These are phyloP conservation scores for Corvus moneduloides DNA, from an alignment of 2,113 vertebrate species.

Conservation along the genomic window DNA sequence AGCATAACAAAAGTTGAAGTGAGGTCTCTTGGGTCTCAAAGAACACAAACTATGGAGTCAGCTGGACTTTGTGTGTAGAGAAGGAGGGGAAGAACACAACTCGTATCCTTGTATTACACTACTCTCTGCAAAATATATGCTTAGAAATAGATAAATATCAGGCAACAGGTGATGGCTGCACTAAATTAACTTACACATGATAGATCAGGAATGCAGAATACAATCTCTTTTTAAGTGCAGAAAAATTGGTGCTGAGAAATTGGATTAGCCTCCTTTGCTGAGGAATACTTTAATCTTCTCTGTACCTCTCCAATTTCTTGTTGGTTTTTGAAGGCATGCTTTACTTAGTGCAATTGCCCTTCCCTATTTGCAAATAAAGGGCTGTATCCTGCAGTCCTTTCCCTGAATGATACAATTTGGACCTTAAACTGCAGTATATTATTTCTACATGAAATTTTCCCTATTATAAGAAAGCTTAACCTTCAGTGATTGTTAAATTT, in stretches of 20 bases:
- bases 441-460: not conserved
- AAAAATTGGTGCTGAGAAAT: constrained; percentile 34
- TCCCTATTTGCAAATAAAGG: constrained; percentile 42
- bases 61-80: not conserved
- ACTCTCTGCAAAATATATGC: not conserved
- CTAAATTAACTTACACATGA: not conserved
- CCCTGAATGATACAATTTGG: not conserved
- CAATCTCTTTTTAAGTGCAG: not conserved
- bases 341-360: not conserved
- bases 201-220: constrained; percentile 11
- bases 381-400: not conserved
- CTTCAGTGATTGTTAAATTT: not conserved
- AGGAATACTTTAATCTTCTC: constrained; percentile 36
- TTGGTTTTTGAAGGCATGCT: not conserved
- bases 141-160: not conserved
- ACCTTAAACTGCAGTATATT: not conserved
- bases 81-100: not conserved
- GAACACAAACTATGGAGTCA: not conserved
- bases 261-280: constrained; percentile 24
- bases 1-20: not conserved
- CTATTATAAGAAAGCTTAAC: not conserved
- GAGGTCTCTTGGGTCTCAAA: not conserved
- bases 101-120: not conserved
- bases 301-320: not conserved
- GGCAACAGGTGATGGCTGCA: not conserved